phyloP scores from a whole-genome alignment of 1,140 invertebrate genomes.

The Formica exsecta region DNA sequence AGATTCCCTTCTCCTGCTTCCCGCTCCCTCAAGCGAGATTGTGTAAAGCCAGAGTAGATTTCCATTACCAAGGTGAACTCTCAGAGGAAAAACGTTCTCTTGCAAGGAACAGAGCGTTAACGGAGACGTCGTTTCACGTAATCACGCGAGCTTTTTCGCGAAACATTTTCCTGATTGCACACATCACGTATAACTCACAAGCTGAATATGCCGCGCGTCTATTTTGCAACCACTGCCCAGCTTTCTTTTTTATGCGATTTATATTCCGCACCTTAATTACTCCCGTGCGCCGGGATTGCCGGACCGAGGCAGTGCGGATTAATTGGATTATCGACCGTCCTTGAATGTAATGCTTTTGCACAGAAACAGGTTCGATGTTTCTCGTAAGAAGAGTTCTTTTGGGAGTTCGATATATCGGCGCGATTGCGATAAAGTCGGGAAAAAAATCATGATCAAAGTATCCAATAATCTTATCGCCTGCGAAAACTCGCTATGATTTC shows the following conservation, averaged over 20 bases:
- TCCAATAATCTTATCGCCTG: constrained; percentile 14
- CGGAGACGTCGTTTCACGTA: constrained; percentile 29
- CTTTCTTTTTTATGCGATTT: constrained; percentile 35
- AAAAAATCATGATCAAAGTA: background rate
- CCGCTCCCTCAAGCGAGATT: background rate
- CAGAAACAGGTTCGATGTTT: constrained; percentile 36
- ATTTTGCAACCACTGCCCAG: constrained; percentile 20
- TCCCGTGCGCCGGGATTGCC: constrained; percentile 23
- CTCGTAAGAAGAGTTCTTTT: background rate
- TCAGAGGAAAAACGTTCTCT: constrained; percentile 14
- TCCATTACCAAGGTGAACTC: constrained; percentile 40
- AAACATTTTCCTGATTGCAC: constrained; percentile 25
- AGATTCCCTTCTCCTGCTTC: background rate
- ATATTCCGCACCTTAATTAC: constrained; percentile 55
- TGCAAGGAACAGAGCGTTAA: background rate
- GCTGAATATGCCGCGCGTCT: constrained; percentile 25
- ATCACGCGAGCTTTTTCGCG: constrained; percentile 39
- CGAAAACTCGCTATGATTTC: background rate
- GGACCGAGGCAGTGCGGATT: constrained; percentile 41
- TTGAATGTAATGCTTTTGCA: constrained; percentile 3
- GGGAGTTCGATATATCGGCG: background rate
- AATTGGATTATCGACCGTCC: constrained; percentile 56
- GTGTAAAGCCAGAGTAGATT: background rate
- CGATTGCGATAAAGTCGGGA: background rate
- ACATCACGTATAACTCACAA: constrained; percentile 32